Percentiles rank a stretch among this genome's conserved stretches.
Conservation (phyloP, 2,888 invertebrate genomes). For the Bhutanitis thaidina region DNA sequence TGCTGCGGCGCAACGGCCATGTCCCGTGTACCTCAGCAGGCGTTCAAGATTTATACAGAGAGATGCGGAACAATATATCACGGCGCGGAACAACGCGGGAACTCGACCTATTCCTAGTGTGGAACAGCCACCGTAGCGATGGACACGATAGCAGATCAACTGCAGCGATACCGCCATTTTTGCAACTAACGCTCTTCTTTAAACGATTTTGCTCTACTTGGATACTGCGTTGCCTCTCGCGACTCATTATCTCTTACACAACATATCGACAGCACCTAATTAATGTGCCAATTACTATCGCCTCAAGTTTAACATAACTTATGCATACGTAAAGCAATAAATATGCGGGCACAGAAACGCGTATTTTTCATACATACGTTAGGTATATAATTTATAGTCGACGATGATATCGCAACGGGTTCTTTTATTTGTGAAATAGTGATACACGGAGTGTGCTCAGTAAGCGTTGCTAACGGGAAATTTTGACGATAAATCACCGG, state of each 20-base stretch:
- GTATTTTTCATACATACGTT: constrained; percentile 74
- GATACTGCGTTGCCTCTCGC: constrained; percentile 29
- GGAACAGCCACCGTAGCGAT: constrained; percentile 72
- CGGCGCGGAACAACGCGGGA: constrained; percentile 69
- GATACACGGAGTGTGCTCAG: constrained; percentile 77
- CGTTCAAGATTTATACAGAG: constrained; percentile 77
- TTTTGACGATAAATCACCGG: constrained; percentile 77
- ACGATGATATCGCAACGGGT: constrained; percentile 78
- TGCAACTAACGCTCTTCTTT: constrained; percentile 9
- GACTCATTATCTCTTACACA: neutral
- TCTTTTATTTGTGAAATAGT: constrained; percentile 80
- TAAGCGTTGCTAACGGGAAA: constrained; percentile 79
- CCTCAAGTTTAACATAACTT: constrained; percentile 55
- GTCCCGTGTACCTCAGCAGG: constrained; percentile 79
- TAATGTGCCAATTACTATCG: constrained; percentile 42
- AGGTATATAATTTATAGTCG: constrained; percentile 73
- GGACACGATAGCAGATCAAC: constrained; percentile 52
- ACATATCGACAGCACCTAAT: constrained; percentile 28
- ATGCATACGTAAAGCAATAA: constrained; percentile 69
- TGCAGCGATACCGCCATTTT: constrained; percentile 39
- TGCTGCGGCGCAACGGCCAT: constrained; percentile 67
- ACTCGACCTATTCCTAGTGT: constrained; percentile 76
- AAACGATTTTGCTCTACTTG: constrained; percentile 13
- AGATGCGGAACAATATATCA: constrained; percentile 79
- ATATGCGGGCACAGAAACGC: constrained; percentile 70